Percentiles rank a stretch among this genome's conserved stretches.
These are phyloP conservation scores for Dromaius novaehollandiae DNA, from an alignment of 2,113 vertebrate genomes.

Conservation along the genomic window DNA sequence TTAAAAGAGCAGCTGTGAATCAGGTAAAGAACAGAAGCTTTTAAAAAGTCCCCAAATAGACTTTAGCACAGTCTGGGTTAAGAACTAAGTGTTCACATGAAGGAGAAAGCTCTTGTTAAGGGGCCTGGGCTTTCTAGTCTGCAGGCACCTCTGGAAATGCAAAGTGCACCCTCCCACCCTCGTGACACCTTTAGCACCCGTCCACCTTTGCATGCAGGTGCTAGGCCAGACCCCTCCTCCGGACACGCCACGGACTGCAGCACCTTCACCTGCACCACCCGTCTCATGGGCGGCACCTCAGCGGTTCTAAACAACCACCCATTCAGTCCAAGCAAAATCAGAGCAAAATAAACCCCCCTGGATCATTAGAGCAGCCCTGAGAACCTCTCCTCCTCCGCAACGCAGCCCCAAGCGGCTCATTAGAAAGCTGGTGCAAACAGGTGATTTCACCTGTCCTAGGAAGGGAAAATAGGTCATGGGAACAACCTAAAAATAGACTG, in stretches of 20 bases:
- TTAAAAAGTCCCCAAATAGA: neutral
- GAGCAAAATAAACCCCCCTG: too few relatives aligned
- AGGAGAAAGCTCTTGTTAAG: neutral
- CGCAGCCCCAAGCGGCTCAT: neutral
- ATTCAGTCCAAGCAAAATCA: neutral
- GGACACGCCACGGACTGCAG: neutral
- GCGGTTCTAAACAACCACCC: neutral
- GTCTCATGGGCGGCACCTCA: neutral
- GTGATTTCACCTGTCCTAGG: neutral
- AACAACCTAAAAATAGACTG: neutral
- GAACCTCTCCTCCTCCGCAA: neutral
- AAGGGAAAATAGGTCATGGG: constrained; percentile 8
- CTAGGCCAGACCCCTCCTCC: too few relatives aligned
- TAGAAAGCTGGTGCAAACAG: neutral
- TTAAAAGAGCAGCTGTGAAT: neutral
- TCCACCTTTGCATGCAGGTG: neutral
- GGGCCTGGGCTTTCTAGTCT: neutral
- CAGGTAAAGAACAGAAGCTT: neutral
- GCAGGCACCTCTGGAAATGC: neutral
- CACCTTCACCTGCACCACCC: too few relatives aligned
- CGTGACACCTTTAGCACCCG: neutral
- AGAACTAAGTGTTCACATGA: neutral
- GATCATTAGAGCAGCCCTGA: too few relatives aligned
- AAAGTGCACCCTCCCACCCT: neutral
- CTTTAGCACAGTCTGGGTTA: neutral